phyloP scores from a whole-genome alignment of 2,113 vertebrate genomes.

The Cyanoramphus novaezelandiae region DNA sequence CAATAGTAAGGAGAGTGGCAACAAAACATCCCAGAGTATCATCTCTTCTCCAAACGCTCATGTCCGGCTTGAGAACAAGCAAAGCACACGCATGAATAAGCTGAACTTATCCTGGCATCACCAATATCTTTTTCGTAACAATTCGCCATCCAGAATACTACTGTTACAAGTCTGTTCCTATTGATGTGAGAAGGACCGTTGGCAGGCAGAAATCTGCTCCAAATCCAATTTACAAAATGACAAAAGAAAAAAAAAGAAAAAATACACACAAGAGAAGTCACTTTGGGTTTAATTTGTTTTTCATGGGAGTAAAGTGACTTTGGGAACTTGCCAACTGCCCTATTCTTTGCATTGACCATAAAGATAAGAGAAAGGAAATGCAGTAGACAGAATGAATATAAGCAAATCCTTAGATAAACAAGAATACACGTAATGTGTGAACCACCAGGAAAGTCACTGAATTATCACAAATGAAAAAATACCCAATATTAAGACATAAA shows the following conservation, averaged over 20 bases:
- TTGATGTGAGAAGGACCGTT: neutral
- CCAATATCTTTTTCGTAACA: neutral
- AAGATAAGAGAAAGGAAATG: neutral
- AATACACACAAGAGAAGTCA: neutral
- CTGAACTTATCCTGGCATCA: neutral
- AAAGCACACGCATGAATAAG: rapidly evolving
- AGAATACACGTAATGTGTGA: neutral
- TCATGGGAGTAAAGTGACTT: neutral
- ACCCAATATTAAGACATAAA: neutral
- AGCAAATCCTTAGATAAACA: neutral
- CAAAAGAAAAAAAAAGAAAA: neutral
- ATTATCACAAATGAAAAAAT: neutral
- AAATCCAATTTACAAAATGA: neutral
- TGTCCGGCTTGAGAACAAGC: neutral
- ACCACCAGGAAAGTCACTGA: neutral
- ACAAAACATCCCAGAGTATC: neutral
- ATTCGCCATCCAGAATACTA: neutral
- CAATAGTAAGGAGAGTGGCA: neutral
- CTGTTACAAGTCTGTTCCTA: neutral
- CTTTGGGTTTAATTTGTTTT: neutral
- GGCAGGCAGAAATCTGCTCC: neutral
- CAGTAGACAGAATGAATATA: neutral
- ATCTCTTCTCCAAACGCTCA: neutral
- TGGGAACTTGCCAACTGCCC: neutral
- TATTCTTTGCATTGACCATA: neutral